These are phyloP conservation scores for Xestia rhomboidea DNA, from an alignment of 2,888 invertebrate species.

Conservation along the genomic window DNA sequence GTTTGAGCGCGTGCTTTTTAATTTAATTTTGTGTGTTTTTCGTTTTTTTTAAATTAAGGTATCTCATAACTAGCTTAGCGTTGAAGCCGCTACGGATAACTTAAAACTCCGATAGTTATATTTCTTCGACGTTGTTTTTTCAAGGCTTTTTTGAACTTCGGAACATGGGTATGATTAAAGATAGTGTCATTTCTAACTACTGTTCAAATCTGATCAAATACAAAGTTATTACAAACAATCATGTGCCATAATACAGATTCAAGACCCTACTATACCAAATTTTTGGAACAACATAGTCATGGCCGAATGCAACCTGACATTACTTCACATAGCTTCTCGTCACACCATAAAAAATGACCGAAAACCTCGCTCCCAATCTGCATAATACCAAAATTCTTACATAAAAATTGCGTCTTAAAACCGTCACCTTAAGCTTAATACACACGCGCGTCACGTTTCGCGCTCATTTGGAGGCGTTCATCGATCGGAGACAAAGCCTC, in stretches of 20 bases:
- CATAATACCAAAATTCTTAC: constrained; percentile 65
- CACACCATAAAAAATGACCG: constrained; percentile 45
- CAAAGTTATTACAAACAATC: background rate
- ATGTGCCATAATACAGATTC: background rate
- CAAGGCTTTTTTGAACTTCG: background rate
- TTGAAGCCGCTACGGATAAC: background rate
- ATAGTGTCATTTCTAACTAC: background rate
- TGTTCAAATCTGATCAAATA: background rate
- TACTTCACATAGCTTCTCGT: background rate
- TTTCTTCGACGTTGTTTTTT: background rate
- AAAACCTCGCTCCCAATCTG: constrained; percentile 53
- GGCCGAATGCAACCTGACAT: background rate
- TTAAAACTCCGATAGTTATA: background rate
- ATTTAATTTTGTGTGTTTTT: constrained; percentile 65
- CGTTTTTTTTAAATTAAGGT: constrained; percentile 4
- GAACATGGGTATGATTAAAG: background rate
- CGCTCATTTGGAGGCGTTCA: constrained; percentile 89
- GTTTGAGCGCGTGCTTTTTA: constrained; percentile 69
- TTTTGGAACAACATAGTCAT: background rate
- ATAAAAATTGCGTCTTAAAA: constrained; percentile 71
- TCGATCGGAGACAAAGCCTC: constrained; percentile 91
- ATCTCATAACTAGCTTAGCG: background rate
- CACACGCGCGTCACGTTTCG: constrained; percentile 89
- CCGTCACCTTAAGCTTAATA: constrained; percentile 86
- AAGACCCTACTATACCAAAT: background rate